These are phyloP conservation scores for Ctenomys sociabilis DNA, from an alignment of 2,113 vertebrate species.

Conservation along the genomic window DNA sequence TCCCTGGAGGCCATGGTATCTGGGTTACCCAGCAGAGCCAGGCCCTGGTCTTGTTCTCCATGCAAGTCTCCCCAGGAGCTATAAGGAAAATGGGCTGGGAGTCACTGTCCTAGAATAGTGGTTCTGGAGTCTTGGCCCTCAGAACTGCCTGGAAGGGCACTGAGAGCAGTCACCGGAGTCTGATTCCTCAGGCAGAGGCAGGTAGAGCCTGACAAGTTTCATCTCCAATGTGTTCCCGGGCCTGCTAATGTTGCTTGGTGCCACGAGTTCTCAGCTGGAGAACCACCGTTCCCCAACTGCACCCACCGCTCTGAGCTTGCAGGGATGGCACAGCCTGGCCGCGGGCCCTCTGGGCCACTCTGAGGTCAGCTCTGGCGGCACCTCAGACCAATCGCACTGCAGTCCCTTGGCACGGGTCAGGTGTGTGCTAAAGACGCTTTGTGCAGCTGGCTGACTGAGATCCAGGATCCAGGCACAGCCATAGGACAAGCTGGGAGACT, in stretches of 20 bases:
- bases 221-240: neutral
- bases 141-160: neutral
- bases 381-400: neutral
- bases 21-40: neutral
- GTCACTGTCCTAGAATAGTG: neutral
- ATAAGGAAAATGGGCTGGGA: neutral
- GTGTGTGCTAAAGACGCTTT: no score
- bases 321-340: neutral
- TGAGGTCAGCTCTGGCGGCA: neutral
- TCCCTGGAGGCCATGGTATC: neutral
- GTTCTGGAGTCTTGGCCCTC: neutral
- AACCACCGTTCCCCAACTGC: neutral
- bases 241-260: no score
- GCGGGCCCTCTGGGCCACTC: rapidly evolving
- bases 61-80: neutral
- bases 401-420: neutral
- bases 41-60: neutral
- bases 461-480: neutral
- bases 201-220: neutral
- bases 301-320: neutral
- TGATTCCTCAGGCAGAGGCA: neutral
- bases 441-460: no score
- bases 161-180: rapidly evolving
- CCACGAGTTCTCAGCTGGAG: neutral
- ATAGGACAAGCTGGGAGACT: neutral